These are phyloP conservation scores for Oligia strigilis DNA, from an alignment of 2,888 invertebrate species.

Conservation along the genomic window DNA sequence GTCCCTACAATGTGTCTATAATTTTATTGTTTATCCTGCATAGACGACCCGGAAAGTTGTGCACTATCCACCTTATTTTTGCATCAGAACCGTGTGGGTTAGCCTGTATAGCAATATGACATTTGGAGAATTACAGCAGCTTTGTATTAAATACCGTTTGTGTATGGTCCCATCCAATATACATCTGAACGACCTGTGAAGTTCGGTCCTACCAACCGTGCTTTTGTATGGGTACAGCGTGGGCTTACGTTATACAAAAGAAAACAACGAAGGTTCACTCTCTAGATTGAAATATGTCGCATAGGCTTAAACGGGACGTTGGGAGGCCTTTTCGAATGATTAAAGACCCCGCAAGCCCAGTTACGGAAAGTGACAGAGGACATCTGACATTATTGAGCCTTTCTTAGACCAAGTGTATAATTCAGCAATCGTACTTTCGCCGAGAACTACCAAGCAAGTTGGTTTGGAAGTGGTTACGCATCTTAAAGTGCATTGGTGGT, in stretches of 20 bases:
- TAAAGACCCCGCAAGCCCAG: background rate
- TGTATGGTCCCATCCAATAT: background rate
- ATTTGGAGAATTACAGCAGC: background rate
- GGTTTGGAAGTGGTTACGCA: background rate
- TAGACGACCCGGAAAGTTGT: background rate
- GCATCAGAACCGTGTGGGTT: background rate
- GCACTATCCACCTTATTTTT: background rate
- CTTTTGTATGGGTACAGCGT: slow-evolving; percentile 1
- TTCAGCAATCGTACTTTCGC: background rate
- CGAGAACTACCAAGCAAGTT: background rate
- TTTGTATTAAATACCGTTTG: background rate
- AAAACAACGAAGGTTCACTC: background rate
- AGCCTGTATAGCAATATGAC: background rate
- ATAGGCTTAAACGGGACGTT: background rate
- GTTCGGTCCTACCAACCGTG: background rate
- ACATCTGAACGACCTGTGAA: slow-evolving; percentile 1
- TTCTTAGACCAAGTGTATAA: background rate
- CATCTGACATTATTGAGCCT: background rate
- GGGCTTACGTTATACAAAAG: background rate
- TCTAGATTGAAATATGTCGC: background rate
- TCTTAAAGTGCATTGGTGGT: background rate
- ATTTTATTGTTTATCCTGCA: background rate
- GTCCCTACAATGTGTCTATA: background rate
- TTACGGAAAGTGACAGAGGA: background rate
- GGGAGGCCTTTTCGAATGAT: background rate